Conservation (phyloP, 2,113 vertebrate genomes). For the Etheostoma cragini region DNA sequence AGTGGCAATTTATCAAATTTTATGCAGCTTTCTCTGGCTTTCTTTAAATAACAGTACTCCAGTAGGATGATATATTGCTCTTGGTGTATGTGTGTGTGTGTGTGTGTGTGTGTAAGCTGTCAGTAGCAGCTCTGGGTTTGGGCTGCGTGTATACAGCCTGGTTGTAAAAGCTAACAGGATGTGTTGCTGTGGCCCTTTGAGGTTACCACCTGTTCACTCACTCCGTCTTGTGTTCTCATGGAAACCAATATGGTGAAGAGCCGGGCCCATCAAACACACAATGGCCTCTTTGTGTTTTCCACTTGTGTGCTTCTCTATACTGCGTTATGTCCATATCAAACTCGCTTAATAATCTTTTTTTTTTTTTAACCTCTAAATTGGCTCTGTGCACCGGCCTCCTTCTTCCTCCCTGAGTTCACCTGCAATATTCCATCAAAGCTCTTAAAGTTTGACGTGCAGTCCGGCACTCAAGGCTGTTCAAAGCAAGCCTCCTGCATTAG, state of each 20-base stretch:
- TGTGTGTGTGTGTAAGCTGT: neutral
- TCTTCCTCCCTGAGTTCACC: neutral
- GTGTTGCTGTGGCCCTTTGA: slow-evolving; percentile 52
- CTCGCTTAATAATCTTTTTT: slow-evolving; percentile 4
- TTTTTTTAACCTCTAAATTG: slow-evolving; percentile 16
- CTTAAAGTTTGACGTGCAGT: slow-evolving; percentile 34
- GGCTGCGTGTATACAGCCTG: neutral
- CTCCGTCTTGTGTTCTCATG: slow-evolving; percentile 68
- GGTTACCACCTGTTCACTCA: slow-evolving; percentile 62
- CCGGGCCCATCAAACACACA: slow-evolving; percentile 49
- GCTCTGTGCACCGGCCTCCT: neutral
- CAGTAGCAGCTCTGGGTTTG: slow-evolving; percentile 43
- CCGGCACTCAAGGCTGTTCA: slow-evolving; percentile 20
- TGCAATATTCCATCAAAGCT: slow-evolving; percentile 1
- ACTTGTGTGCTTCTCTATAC: neutral
- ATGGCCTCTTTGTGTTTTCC: slow-evolving; percentile 63
- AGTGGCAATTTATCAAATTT: no score
- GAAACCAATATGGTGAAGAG: slow-evolving; percentile 67
- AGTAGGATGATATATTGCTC: neutral
- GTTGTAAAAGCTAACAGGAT: slow-evolving; percentile 38
- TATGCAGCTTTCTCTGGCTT: no score
- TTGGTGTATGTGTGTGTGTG: slow-evolving; percentile 1
- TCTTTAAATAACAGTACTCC: no score
- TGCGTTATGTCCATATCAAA: neutral
- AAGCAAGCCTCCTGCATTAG: slow-evolving; percentile 34